A percentile compares a stretch with the other conserved stretches of the same genome.
These are phyloP conservation scores for Crotalus helleri DNA, from an alignment of 2,113 vertebrate species.

Conservation along the genomic window DNA sequence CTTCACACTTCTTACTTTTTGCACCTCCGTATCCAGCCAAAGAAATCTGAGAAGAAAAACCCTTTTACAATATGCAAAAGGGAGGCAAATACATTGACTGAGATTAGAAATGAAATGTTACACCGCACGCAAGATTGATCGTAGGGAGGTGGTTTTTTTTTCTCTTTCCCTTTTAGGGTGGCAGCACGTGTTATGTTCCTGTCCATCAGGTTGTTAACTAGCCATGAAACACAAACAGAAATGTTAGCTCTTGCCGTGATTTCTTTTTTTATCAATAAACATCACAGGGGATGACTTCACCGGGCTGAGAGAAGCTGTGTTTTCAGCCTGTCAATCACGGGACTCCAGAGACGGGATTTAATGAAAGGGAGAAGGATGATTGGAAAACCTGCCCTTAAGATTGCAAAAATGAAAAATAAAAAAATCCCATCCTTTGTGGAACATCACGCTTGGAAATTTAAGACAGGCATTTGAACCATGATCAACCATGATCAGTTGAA, in stretches of 20 bases:
- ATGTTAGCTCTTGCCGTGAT: conserved; percentile 24
- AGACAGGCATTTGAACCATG: neutral
- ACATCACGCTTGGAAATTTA: neutral
- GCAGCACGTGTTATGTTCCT: neutral
- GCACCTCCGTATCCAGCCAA: neutral
- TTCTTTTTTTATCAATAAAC: conserved; percentile 29
- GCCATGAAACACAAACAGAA: conserved; percentile 36
- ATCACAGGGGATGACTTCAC: conserved; percentile 2
- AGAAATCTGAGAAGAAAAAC: neutral
- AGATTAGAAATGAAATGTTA: neutral
- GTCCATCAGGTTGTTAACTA: conserved; percentile 26
- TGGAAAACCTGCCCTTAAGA: conserved; percentile 33
- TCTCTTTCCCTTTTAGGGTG: neutral
- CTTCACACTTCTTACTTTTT: neutral
- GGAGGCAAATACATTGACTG: conserved; percentile 21
- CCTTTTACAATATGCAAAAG: neutral
- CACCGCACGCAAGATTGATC: neutral
- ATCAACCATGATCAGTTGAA: neutral
- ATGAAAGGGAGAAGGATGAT: neutral
- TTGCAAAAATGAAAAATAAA: neutral
- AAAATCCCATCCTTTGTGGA: neutral
- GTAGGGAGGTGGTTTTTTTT: neutral
- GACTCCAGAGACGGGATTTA: conserved; percentile 26
- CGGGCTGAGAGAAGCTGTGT: conserved; percentile 7
- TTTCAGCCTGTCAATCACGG: neutral